Evolutionary conservation across 2,113 vertebrate genomes (phyloP).

Genomic region (Coryphaenoides rupestris): DNA sequence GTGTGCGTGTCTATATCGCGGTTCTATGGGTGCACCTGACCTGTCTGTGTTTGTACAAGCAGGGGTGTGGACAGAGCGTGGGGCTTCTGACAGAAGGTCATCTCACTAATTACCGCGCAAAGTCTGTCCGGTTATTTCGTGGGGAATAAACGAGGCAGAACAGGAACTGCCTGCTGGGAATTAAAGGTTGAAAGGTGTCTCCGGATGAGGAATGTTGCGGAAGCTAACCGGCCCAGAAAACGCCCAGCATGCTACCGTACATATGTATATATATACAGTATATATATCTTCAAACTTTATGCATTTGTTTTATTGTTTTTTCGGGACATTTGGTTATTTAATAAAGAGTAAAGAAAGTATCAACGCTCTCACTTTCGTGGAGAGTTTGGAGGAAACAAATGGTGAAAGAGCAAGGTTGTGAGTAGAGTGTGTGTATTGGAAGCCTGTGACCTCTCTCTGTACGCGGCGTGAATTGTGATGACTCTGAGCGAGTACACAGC

Average conservation of each 20-base stretch:
- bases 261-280: too few species aligned
- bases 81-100: neutral
- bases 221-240: neutral
- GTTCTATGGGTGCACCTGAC: neutral
- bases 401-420: too few species aligned
- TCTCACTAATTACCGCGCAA: constrained; percentile 28
- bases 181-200: constrained; percentile 14
- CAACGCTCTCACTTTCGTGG: neutral
- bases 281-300: too few species aligned
- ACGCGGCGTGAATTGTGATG: constrained; percentile 9
- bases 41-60: neutral
- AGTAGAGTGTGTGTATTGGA: constrained; percentile 9
- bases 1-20: neutral
- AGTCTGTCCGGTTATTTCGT: constrained; percentile 19
- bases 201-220: neutral
- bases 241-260: too few species aligned
- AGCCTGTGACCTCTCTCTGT: constrained; percentile 5
- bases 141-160: constrained; percentile 17
- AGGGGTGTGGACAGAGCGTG: constrained; percentile 6
- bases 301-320: too few species aligned
- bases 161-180: constrained; percentile 12
- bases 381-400: neutral
- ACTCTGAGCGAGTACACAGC: neutral
- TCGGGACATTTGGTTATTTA: too few species aligned
- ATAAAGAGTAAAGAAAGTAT: neutral